Conservation (phyloP, 2,797 vertebrate species). For the Spondyliosoma cantharus region DNA sequence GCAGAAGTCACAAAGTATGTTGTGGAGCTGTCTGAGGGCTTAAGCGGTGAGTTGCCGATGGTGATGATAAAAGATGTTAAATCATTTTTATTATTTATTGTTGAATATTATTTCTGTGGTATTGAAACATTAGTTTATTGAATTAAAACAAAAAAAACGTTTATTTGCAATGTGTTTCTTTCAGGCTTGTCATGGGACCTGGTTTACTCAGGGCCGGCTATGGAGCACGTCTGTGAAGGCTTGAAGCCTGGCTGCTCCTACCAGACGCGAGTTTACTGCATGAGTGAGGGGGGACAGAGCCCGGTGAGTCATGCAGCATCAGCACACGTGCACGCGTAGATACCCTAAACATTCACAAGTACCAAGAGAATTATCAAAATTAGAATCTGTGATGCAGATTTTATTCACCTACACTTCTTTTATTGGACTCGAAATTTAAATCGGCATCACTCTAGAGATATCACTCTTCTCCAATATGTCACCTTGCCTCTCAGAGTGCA, state of each 20-base stretch:
- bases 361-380: not conserved
- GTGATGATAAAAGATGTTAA: not conserved
- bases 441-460: not conserved
- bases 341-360: not conserved
- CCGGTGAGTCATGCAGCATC: slow-evolving; percentile 84
- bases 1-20: slow-evolving; percentile 91
- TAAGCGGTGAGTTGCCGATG: slow-evolving; percentile 84
- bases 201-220: slow-evolving; percentile 88
- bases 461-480: not conserved
- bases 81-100: no score
- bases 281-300: slow-evolving; percentile 95
- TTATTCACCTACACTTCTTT: not conserved
- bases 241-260: slow-evolving; percentile 93
- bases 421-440: not conserved
- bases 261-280: slow-evolving; percentile 90
- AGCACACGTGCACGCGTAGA: slow-evolving; percentile 10
- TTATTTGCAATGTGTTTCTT: not conserved
- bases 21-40: slow-evolving; percentile 92
- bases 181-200: slow-evolving; percentile 91
- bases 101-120: not conserved
- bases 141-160: not conserved
- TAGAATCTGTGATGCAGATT: not conserved
- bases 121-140: not conserved
- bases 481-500: not conserved
- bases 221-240: slow-evolving; percentile 91